Percentiles rank a stretch among this genome's conserved stretches.
These are phyloP conservation scores for Ceratoteleas bidentatus DNA, from an alignment of 1,140 invertebrate genomes.

Conservation along the genomic window DNA sequence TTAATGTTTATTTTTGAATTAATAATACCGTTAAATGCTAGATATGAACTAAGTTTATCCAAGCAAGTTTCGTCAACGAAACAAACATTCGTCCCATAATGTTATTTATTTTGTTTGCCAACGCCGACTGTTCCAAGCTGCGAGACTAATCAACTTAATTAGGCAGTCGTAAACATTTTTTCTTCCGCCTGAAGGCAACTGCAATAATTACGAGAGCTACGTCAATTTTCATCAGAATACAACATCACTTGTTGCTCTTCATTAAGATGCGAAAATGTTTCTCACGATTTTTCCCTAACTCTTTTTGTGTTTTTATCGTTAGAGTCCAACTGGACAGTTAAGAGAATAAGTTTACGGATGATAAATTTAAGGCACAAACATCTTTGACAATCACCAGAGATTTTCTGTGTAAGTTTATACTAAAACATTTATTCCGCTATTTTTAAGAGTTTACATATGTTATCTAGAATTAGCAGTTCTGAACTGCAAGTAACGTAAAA, in stretches of 20 bases:
- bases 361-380: background rate
- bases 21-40: no score
- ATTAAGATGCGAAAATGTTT: slow-evolving; percentile 24
- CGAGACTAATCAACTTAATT: no score
- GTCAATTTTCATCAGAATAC: slow-evolving; percentile 39
- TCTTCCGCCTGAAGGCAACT: slow-evolving; percentile 5
- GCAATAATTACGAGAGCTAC: slow-evolving; percentile 27
- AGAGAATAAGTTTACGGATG: slow-evolving; percentile 1
- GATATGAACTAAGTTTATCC: no score
- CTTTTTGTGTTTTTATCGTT: background rate
- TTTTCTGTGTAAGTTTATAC: slow-evolving; percentile 6
- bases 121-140: no score
- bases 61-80: no score
- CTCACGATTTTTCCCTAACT: background rate
- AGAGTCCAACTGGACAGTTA: background rate
- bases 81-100: no score
- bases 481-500: slow-evolving; percentile 9
- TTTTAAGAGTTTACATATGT: slow-evolving; percentile 13
- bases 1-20: no score
- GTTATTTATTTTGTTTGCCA: no score
- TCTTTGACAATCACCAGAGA: slow-evolving; percentile 6
- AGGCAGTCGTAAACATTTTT: background rate
- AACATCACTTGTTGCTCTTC: slow-evolving; percentile 16
- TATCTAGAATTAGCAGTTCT: slow-evolving; percentile 6
- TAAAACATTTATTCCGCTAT: slow-evolving; percentile 13